A percentile compares a stretch with the other conserved stretches of the same genome.
Conservation (phyloP, 1,140 invertebrate species). For the Drosophila melanica region DNA sequence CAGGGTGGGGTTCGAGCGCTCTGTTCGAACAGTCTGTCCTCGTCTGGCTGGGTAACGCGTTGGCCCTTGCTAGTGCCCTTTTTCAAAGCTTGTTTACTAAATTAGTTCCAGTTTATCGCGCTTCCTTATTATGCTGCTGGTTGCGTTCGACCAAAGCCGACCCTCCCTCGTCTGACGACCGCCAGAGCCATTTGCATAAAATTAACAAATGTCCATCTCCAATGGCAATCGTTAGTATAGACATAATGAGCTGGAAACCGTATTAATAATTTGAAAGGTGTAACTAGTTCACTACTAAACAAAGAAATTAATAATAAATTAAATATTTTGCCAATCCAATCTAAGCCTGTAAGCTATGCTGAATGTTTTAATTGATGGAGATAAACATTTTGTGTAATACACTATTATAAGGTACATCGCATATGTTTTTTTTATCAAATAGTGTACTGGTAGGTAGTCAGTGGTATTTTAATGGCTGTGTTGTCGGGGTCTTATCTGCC, state of each 20-base stretch:
- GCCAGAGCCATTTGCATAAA: slow-evolving; percentile 53
- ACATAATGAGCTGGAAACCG: background rate
- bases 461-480: slow-evolving; percentile 12
- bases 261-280: background rate
- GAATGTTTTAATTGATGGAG: too few species aligned
- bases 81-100: slow-evolving; percentile 58
- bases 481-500: slow-evolving; percentile 54
- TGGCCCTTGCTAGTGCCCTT: slow-evolving; percentile 33
- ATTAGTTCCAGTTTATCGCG: slow-evolving; percentile 76
- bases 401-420: background rate
- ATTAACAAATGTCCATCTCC: slow-evolving; percentile 55
- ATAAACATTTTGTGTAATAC: too few species aligned
- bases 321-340: too few species aligned
- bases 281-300: too few species aligned
- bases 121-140: slow-evolving; percentile 41
- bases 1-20: slow-evolving; percentile 27
- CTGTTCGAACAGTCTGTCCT: background rate
- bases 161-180: slow-evolving; percentile 19
- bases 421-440: background rate
- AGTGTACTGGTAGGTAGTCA: background rate
- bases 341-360: too few species aligned
- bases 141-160: slow-evolving; percentile 22
- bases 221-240: background rate
- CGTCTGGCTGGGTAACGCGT: slow-evolving; percentile 30
- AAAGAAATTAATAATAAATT: too few species aligned